Evolutionary conservation across 2,888 invertebrate genomes (phyloP), one percentile per base, ranked within the genome.

Genomic region (Polymixis flavicincta): DNA sequence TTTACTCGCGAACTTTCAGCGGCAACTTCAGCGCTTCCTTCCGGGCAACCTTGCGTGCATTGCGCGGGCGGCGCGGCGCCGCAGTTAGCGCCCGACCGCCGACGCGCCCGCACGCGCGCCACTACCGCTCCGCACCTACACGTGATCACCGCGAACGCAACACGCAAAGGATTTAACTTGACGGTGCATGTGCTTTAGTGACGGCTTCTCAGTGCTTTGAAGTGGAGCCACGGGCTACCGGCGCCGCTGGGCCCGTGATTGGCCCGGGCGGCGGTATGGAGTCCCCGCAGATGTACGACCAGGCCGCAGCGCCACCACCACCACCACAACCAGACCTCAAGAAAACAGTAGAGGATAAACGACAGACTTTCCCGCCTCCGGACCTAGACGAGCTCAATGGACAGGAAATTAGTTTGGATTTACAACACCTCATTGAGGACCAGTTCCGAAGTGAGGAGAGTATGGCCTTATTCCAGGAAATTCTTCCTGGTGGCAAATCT

Each of bases 341-440:
- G 92, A 97, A 96, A 88, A 95, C 97, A 86, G 95, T 97, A 84
- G 97, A 98, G 84, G 98, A 98, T 87, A 97, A 97, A 89, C 96
- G 98, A 89, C 96, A 98, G 89, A 97, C 98, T 78, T 98, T 98
- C 94, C 97, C 98, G 80, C 98, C 98, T 77, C 98, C 98, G 80
- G 98, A 99, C 92, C 96, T 99, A 81, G 98, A 98, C 92, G 99
- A 99, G 93, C 97, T 99, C 90, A 99, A 98, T 93, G 98, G 98
- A 76, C 98, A 99, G 87, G 99, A 99, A 95, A 98, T 99, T 93
- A 98, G 98, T 85, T 97, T 99, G 91, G 99, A 99, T 92, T 97
- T 99, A 85, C 99, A 99, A 92, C 98, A 98, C 94, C 97, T 99
- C 90, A 99, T 99, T 92, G 99, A 99, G 95, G 99, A 99, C 93